phyloP scores from a whole-genome alignment of 1,140 invertebrate species.

The Mamestra configurata region DNA sequence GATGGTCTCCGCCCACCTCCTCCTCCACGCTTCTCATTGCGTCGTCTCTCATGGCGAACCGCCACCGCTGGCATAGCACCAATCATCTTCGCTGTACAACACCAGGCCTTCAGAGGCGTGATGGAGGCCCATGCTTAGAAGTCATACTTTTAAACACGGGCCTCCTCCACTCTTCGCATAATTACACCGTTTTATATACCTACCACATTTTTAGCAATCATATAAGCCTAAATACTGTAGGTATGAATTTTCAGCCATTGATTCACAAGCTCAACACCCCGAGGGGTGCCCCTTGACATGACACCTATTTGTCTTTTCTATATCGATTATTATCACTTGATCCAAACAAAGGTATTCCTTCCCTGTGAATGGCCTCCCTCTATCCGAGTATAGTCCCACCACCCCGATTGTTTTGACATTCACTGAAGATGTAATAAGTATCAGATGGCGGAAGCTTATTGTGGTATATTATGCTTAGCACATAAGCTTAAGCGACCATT shows the following conservation, averaged over 20 bases:
- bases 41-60: constrained; percentile 93
- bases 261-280: no score
- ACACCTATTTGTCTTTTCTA: no score
- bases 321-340: not conserved
- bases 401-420: no score
- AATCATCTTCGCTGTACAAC: constrained; percentile 90
- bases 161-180: constrained; percentile 31
- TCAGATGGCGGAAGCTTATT: no score
- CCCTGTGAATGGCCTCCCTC: no score
- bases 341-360: not conserved
- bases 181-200: constrained; percentile 8
- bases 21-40: constrained; percentile 90
- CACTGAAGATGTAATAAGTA: no score
- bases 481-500: no score
- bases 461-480: no score
- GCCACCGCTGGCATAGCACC: constrained; percentile 95
- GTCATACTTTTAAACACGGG: constrained; percentile 36
- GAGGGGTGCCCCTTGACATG: no score
- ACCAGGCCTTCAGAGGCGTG: constrained; percentile 28
- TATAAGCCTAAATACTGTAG: no score
- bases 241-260: no score
- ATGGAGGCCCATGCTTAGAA: constrained; percentile 42
- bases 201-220: not conserved
- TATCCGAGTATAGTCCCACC: no score
- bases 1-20: constrained; percentile 89